Percentiles rank a stretch among this genome's conserved stretches.
phyloP scores from a whole-genome alignment of 2,113 vertebrate genomes.

The Pavo muticus region DNA sequence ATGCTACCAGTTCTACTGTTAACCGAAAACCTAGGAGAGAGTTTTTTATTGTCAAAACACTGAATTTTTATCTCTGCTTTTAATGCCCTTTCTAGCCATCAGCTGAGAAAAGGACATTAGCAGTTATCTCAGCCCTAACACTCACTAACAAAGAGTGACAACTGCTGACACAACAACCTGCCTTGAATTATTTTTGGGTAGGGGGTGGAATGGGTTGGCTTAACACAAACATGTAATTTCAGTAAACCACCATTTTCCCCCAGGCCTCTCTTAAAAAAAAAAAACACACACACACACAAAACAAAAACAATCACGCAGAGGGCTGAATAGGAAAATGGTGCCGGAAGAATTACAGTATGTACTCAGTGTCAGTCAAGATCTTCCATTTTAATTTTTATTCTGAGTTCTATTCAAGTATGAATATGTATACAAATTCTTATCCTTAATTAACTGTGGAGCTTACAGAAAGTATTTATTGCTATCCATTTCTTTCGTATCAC shows the following conservation, averaged over 20 bases:
- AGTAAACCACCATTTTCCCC: constrained; percentile 24
- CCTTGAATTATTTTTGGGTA: constrained; percentile 41
- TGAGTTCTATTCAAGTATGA: constrained; percentile 23
- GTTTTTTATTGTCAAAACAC: background rate
- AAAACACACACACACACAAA: background rate
- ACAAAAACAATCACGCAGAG: background rate
- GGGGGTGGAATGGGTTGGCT: constrained; percentile 17
- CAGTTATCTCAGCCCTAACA: background rate
- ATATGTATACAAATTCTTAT: background rate
- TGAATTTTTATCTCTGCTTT: constrained; percentile 26
- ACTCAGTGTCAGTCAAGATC: background rate
- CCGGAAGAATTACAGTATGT: background rate
- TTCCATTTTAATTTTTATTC: constrained; percentile 47
- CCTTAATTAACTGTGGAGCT: constrained; percentile 44
- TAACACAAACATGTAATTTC: constrained; percentile 55
- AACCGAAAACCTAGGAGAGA: background rate
- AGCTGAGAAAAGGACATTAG: constrained; percentile 37
- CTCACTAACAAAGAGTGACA: constrained; percentile 61
- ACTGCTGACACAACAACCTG: constrained; percentile 54
- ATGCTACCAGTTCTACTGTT: background rate
- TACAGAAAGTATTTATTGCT: constrained; percentile 9
- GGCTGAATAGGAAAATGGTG: background rate
- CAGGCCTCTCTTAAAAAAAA: background rate
- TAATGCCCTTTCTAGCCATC: constrained; percentile 16
- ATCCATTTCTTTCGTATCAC: background rate